A percentile compares a stretch with the other conserved stretches of the same genome.
These are phyloP conservation scores for Eumeta japonica DNA, from an alignment of 1,140 invertebrate genomes.

Conservation along the genomic window DNA sequence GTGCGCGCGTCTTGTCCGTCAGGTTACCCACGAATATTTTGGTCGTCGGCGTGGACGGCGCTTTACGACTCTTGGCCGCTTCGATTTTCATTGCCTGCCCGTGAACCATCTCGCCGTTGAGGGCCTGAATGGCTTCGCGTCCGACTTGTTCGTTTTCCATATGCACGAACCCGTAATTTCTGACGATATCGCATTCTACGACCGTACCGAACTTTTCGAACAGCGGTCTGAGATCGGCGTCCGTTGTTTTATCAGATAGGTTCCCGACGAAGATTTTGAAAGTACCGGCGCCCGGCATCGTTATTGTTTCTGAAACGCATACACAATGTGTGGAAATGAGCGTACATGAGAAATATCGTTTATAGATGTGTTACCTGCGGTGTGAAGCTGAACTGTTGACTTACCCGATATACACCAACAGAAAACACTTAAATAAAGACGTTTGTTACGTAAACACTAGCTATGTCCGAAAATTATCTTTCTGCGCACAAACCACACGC, in stretches of 20 bases:
- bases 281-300: slow-evolving; percentile 83
- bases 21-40: slow-evolving; percentile 90
- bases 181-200: slow-evolving; percentile 93
- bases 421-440: slow-evolving; percentile 17
- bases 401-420: slow-evolving; percentile 24
- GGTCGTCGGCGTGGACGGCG: slow-evolving; percentile 79
- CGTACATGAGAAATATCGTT: slow-evolving; percentile 27
- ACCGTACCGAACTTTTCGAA: slow-evolving; percentile 96
- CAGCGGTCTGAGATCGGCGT: slow-evolving; percentile 80
- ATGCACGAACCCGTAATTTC: slow-evolving; percentile 97
- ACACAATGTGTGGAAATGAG: slow-evolving; percentile 54
- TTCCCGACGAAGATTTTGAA: slow-evolving; percentile 97
- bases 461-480: slow-evolving; percentile 14
- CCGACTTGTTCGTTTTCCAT: slow-evolving; percentile 92
- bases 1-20: slow-evolving; percentile 83
- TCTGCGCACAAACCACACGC: slow-evolving; percentile 10
- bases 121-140: slow-evolving; percentile 85
- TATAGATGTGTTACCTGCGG: too few species aligned
- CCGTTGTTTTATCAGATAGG: slow-evolving; percentile 84
- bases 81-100: slow-evolving; percentile 89
- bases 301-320: slow-evolving; percentile 56
- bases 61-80: slow-evolving; percentile 82
- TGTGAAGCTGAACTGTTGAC: too few species aligned
- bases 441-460: slow-evolving; percentile 10
- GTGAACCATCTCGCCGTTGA: slow-evolving; percentile 85